Percentiles rank a stretch among this genome's conserved stretches.
These are phyloP conservation scores for Periophthalmus magnuspinnatus DNA, from an alignment of 2,797 vertebrate genomes.

Conservation along the genomic window DNA sequence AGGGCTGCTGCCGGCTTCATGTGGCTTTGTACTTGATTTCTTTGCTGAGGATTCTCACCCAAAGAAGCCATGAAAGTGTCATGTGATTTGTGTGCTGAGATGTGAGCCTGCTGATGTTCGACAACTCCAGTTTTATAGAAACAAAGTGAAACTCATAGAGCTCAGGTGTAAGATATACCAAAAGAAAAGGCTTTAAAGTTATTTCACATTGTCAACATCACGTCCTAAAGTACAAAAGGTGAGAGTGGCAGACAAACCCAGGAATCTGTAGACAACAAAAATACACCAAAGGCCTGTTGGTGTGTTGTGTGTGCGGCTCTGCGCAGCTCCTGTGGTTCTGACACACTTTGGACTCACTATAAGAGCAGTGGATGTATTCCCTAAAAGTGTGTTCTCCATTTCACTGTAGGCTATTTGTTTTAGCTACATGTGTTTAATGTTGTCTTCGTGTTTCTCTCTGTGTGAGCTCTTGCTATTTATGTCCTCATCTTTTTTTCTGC, in stretches of 20 bases:
- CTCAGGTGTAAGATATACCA: slow-evolving; percentile 40
- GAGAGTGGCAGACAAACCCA: background rate
- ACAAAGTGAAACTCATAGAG: slow-evolving; percentile 41
- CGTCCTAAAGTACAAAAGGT: slow-evolving; percentile 28
- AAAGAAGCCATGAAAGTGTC: slow-evolving; percentile 36
- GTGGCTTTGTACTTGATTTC: slow-evolving; percentile 55
- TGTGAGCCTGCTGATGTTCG: slow-evolving; percentile 44
- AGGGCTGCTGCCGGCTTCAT: slow-evolving; percentile 54
- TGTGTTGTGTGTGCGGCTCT: background rate
- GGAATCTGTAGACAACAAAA: slow-evolving; percentile 1
- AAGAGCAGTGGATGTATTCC: background rate
- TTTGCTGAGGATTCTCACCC: slow-evolving; percentile 39
- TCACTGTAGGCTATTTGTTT: slow-evolving; percentile 44
- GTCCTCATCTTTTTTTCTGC: background rate
- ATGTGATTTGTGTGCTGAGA: slow-evolving; percentile 37
- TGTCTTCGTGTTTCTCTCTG: slow-evolving; percentile 16
- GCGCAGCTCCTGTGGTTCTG: background rate
- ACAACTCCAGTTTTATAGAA: slow-evolving; percentile 29
- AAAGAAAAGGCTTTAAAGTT: slow-evolving; percentile 42
- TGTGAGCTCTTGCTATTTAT: background rate
- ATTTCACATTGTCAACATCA: slow-evolving; percentile 37
- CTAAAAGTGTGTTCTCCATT: slow-evolving; percentile 25
- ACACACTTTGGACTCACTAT: background rate
- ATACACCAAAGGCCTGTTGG: slow-evolving; percentile 2
- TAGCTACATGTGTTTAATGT: slow-evolving; percentile 52